A percentile compares a stretch with the other conserved stretches of the same genome.
Conservation (phyloP, 2,888 invertebrate species). For the Plusia festucae region DNA sequence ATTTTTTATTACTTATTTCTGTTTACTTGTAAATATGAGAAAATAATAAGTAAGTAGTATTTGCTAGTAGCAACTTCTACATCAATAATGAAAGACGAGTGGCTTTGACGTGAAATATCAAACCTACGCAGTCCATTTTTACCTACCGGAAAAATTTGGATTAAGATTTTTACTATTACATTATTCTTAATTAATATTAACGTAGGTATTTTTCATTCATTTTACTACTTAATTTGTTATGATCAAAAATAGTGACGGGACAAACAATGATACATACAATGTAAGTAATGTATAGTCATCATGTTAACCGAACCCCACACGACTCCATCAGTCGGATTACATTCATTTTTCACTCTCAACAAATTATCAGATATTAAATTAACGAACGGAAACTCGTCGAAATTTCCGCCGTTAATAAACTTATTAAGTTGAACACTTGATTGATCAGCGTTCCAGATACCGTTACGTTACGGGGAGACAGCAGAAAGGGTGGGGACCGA, state of each 20-base stretch:
- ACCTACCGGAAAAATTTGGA: conserved; percentile 36
- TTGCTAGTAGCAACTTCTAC: conserved; percentile 23
- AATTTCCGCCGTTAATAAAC: conserved; percentile 56
- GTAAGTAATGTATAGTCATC: conserved; percentile 6
- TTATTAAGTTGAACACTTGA: conserved; percentile 60
- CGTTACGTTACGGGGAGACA: conserved; percentile 30
- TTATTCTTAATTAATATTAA: not conserved
- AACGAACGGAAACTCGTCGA: conserved; percentile 27
- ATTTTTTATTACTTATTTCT: not conserved
- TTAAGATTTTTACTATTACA: conserved; percentile 4
- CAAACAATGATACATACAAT: not conserved
- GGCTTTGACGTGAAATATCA: conserved; percentile 25
- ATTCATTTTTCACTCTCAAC: conserved; percentile 34
- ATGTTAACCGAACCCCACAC: conserved; percentile 8
- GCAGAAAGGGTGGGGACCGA: conserved; percentile 19
- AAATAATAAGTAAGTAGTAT: conserved; percentile 13
- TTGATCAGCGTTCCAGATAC: conserved; percentile 57
- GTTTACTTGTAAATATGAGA: not conserved
- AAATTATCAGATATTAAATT: conserved; percentile 46
- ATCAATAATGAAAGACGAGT: conserved; percentile 18
- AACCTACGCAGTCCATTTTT: conserved; percentile 30
- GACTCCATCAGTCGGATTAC: conserved; percentile 15
- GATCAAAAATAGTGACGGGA: not conserved
- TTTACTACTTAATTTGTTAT: not conserved
- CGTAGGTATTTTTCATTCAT: not conserved